Base-by-base conservation (phyloP, 1,140 invertebrate species). In the Centruroides sculpturatus region DNA sequence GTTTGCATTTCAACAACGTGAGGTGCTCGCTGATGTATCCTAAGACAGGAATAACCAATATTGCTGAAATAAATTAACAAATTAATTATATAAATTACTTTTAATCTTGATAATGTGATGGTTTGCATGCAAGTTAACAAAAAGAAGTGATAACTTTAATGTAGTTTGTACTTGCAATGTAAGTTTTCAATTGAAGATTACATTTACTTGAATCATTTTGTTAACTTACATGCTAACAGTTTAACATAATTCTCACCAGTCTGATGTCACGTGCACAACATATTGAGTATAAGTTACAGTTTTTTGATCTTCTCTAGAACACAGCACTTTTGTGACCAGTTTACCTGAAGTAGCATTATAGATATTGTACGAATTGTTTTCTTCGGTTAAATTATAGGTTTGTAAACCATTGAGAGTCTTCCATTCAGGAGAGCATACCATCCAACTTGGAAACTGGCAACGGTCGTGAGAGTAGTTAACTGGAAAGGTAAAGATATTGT, bases 1-100 rank as follows among this genome's bases (percentile, higher is more conserved):
- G 57, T 62, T 60, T 69, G 66, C 9, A 70, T 54, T 66, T 70
- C 69, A 47, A 70, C 60, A 13, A 70, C 67, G 50, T 67, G 63
- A 46, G 62, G 59, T 4, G 64, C 61, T 47, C 69, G 49, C 59
- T 63, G 59, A 46, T 66, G 61, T 12, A 70, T 67, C 55, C 62
- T 59, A 23, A 68, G 47, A 62, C 69, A 70, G 5, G 60, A 56
- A 59, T 68, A 70, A 9, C 68, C 69, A 54, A 62, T 69, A 46
- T 67, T 65, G 57, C 64, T 68, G 54, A 8, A 41, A 41, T 6
- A 41, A 41, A 23, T 23, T 23, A 23, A 23, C 23, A 41, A 41
- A 41, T 41, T 41, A 41, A 41, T 41, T 23, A 23, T 23, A 23
- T 23, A 23, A 23, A 23, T 23, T 2, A 23, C 23, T 23, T 23